phyloP scores from a whole-genome alignment of 92 coral and sea anemone genomes.

The Epizoanthus stellaris region DNA sequence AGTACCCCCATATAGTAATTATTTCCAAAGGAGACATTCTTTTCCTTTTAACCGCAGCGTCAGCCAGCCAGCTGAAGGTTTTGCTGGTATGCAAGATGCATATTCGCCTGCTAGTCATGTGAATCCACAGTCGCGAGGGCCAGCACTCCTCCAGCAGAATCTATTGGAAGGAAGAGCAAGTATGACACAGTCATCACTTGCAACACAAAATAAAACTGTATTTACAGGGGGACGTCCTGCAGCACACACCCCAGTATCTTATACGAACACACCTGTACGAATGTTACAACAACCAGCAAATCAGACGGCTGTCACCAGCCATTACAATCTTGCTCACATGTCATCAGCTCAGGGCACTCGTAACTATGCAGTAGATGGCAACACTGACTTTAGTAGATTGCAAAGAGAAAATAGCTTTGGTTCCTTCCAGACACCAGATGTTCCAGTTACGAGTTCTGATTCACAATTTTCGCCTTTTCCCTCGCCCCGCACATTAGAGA shows the following conservation, averaged over 20 bases:
- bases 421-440: conserved; percentile 21
- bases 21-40: conserved; percentile 81
- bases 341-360: conserved; percentile 26
- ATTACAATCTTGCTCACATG: conserved; percentile 23
- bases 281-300: conserved; percentile 30
- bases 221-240: conserved; percentile 18
- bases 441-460: conserved; percentile 52
- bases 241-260: conserved; percentile 20
- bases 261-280: conserved; percentile 1
- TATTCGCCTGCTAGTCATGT: conserved; percentile 32
- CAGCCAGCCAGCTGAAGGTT: conserved; percentile 66
- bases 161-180: conserved; percentile 24
- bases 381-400: conserved; percentile 26
- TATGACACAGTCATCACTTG: conserved; percentile 15
- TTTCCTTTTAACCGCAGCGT: conserved; percentile 77
- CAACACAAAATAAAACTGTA: conserved; percentile 28
- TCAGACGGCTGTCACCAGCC: conserved; percentile 22
- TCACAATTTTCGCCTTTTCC: conserved; percentile 71
- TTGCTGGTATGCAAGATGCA: conserved; percentile 30
- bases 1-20: conserved; percentile 38
- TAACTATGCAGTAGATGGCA: conserved; percentile 7
- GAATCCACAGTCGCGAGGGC: conserved; percentile 19
- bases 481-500: conserved; percentile 75
- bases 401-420: conserved; percentile 38
- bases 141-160: conserved; percentile 16